Evolutionary conservation across 2,797 vertebrate species (phyloP).

Genomic region (Pangasius sanitwongsei): DNA sequence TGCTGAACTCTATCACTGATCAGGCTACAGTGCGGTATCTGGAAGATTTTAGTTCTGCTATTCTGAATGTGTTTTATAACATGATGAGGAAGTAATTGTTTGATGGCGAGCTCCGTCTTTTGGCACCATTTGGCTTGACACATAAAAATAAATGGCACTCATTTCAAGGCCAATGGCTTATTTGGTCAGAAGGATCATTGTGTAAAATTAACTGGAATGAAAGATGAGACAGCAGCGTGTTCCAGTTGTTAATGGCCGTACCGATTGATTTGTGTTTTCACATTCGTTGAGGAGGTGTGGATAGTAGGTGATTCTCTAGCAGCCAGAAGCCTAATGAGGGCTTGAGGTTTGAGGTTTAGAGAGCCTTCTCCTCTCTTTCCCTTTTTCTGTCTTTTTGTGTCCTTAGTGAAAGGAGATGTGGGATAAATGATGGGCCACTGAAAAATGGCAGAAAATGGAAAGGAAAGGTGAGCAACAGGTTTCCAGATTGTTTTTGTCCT

Average conservation of each 20-base stretch:
- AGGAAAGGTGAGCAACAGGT: conserved; percentile 49
- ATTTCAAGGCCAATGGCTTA: conserved; percentile 50
- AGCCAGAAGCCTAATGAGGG: conserved; percentile 65
- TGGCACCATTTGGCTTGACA: conserved; percentile 32
- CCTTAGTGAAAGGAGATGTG: conserved; percentile 59
- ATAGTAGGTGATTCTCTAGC: conserved; percentile 65
- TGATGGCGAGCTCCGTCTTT: conserved; percentile 37
- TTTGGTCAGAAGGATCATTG: conserved; percentile 56
- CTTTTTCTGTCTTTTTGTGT: conserved; percentile 58
- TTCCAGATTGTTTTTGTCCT: conserved; percentile 50
- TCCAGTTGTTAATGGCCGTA: conserved; percentile 62
- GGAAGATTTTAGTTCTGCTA: conserved; percentile 29
- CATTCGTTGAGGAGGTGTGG: conserved; percentile 59
- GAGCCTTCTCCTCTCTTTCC: conserved; percentile 66
- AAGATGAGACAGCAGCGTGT: conserved; percentile 47
- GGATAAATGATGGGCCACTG: conserved; percentile 69
- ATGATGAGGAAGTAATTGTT: conserved; percentile 48
- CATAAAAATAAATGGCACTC: conserved; percentile 34
- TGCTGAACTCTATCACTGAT: neutral
- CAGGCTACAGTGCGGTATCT: neutral
- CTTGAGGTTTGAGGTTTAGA: conserved; percentile 70
- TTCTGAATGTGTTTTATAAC: conserved; percentile 32
- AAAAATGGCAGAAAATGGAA: conserved; percentile 72
- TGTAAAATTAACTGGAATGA: conserved; percentile 56
- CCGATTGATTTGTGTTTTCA: conserved; percentile 72